Percentiles rank a stretch among this genome's conserved stretches.
Conservation (phyloP, 2,888 invertebrate genomes). For the Mythimna ferrago region DNA sequence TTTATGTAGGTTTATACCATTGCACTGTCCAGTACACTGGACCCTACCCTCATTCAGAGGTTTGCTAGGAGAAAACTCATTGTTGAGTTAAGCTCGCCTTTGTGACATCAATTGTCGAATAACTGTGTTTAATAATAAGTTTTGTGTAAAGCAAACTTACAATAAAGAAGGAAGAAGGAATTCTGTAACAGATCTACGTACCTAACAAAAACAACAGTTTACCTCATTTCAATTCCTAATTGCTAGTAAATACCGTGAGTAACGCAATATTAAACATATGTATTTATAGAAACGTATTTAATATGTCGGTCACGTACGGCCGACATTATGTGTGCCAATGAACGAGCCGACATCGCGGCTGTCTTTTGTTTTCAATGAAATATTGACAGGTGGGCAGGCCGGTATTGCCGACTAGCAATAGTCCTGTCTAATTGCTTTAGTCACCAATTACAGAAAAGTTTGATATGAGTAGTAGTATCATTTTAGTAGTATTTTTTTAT, state of each 20-base stretch:
- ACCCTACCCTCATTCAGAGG: too few species aligned
- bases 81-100: too few species aligned
- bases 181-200: not conserved
- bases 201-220: conserved; percentile 18
- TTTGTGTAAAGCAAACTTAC: too few species aligned
- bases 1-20: too few species aligned
- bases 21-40: too few species aligned
- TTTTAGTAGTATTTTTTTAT: not conserved
- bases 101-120: too few species aligned
- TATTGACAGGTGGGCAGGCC: conserved; percentile 43
- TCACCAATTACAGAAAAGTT: conserved; percentile 14
- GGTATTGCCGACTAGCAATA: not conserved
- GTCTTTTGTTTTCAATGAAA: conserved; percentile 50
- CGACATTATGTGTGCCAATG: conserved; percentile 32
- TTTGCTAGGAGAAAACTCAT: too few species aligned
- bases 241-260: conserved; percentile 16
- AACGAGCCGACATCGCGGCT: not conserved
- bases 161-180: not conserved
- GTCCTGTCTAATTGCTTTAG: conserved; percentile 5
- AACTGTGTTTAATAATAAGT: too few species aligned
- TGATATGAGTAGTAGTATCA: not conserved
- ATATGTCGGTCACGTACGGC: conserved; percentile 54
- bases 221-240: conserved; percentile 32
- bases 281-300: conserved; percentile 38
- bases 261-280: conserved; percentile 34